These are phyloP conservation scores for Ceratina japonica DNA, from an alignment of 1,140 invertebrate species.

Conservation along the genomic window DNA sequence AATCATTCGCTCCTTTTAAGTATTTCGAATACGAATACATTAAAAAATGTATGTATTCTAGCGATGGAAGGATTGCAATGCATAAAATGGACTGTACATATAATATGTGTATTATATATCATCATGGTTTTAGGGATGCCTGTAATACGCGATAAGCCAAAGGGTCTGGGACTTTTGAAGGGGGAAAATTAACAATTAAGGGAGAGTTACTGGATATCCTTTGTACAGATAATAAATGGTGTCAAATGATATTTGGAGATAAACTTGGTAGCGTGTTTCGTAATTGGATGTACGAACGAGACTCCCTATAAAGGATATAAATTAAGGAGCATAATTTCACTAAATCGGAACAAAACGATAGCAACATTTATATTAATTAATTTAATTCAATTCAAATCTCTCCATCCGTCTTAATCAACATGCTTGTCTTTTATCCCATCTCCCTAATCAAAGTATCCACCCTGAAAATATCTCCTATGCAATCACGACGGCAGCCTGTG, in stretches of 20 bases:
- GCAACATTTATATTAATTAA: background rate
- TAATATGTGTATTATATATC: no score
- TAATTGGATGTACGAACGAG: background rate
- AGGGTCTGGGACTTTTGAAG: background rate
- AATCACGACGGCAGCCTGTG: background rate
- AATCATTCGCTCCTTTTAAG: slow-evolving; percentile 27
- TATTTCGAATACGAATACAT: slow-evolving; percentile 1
- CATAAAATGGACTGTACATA: background rate
- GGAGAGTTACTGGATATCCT: background rate
- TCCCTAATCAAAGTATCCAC: no score
- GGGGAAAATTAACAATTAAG: slow-evolving; percentile 5
- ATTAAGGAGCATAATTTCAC: background rate
- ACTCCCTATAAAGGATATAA: background rate
- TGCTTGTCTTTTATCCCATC: background rate
- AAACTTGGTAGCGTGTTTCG: background rate
- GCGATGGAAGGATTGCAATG: no score
- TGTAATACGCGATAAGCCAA: no score
- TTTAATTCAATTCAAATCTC: background rate
- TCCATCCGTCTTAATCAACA: no score
- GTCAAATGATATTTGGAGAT: background rate
- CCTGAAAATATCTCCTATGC: background rate
- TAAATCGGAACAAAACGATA: background rate
- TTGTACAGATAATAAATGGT: slow-evolving; percentile 1
- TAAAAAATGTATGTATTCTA: background rate
- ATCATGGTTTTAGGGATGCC: background rate